Conservation (phyloP, 2,113 vertebrate genomes). For the Oreochromis niloticus region DNA sequence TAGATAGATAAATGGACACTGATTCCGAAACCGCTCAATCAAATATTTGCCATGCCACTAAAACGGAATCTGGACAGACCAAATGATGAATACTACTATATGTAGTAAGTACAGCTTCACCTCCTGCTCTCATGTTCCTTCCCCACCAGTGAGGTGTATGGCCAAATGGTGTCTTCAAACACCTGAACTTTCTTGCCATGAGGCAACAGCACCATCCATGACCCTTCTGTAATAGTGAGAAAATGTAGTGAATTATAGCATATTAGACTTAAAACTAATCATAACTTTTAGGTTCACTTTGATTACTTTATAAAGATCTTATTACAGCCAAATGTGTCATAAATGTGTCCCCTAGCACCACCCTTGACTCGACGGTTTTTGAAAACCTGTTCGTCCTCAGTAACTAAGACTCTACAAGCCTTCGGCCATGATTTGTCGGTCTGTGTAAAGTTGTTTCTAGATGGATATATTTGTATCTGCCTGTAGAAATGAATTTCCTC, state of each 20-base stretch:
- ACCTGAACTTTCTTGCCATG: background rate
- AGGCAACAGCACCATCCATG: background rate
- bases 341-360: background rate
- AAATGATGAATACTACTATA: no score
- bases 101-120: background rate
- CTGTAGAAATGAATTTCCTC: slow-evolving; percentile 2
- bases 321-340: background rate
- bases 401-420: background rate
- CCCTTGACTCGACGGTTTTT: background rate
- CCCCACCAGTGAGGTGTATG: background rate
- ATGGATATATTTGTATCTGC: background rate
- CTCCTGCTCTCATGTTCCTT: background rate
- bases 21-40: background rate
- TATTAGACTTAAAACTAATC: background rate
- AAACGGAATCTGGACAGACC: no score
- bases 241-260: background rate
- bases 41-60: no score
- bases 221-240: background rate
- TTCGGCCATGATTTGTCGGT: background rate
- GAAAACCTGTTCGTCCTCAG: background rate
- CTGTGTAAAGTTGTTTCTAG: background rate
- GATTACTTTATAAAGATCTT: background rate
- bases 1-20: background rate
- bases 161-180: background rate
- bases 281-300: background rate